phyloP scores from a whole-genome alignment of 2,113 vertebrate species.

The Phalacrocorax carbo region DNA sequence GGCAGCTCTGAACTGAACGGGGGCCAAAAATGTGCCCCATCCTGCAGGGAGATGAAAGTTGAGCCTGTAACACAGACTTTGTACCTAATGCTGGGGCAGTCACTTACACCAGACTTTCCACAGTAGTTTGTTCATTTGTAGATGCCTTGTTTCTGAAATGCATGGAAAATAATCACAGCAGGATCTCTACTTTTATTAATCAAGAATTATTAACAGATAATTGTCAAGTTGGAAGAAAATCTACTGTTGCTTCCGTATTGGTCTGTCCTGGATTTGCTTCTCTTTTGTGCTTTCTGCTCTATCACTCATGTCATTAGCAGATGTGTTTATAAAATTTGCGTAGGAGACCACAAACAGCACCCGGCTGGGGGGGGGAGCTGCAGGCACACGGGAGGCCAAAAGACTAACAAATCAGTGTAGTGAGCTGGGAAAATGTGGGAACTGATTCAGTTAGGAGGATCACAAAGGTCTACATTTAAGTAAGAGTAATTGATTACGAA shows the following conservation, averaged over 20 bases:
- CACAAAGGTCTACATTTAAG: not conserved
- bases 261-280: not conserved
- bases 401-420: not conserved
- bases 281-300: not conserved
- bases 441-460: not conserved
- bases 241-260: accelerated
- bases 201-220: not conserved
- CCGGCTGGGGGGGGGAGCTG: not conserved
- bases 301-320: not conserved
- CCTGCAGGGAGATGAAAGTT: not conserved
- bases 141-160: not conserved
- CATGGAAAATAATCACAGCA: not conserved
- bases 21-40: not conserved
- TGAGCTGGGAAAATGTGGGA: not conserved
- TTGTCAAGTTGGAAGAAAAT: not conserved
- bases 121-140: not conserved
- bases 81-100: not conserved
- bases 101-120: not conserved
- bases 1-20: not conserved
- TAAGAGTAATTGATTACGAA: not conserved
- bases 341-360: not conserved
- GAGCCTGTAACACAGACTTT: not conserved
- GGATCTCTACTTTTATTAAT: not conserved
- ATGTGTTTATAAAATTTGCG: not conserved
- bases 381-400: not conserved